Conservation (phyloP, 2,888 invertebrate species). For the Thereva nobilitata region DNA sequence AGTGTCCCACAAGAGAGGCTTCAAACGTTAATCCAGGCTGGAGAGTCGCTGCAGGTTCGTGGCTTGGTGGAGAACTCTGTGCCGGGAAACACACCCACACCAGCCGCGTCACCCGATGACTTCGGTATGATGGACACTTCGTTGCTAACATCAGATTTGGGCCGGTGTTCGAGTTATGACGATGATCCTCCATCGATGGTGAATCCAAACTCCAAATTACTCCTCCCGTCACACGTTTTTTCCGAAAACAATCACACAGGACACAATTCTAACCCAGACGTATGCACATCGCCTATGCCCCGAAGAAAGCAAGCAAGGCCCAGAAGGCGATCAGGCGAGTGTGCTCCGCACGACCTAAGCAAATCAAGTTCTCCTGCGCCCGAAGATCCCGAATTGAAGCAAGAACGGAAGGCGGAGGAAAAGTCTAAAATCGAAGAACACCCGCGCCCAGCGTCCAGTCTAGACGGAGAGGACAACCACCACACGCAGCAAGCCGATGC, state of each 20-base stretch:
- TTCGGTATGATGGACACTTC: conserved; percentile 52
- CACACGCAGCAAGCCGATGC: neutral
- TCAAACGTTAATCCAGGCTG: conserved; percentile 81
- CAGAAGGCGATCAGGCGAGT: conserved; percentile 79
- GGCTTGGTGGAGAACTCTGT: conserved; percentile 72
- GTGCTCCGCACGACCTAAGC: conserved; percentile 66
- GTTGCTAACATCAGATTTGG: conserved; percentile 53
- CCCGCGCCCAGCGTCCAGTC: conserved; percentile 37
- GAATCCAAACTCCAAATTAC: conserved; percentile 51
- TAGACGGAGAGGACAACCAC: conserved; percentile 21
- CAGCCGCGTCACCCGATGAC: conserved; percentile 57
- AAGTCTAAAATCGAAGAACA: conserved; percentile 45
- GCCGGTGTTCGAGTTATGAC: conserved; percentile 55
- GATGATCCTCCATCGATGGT: conserved; percentile 58
- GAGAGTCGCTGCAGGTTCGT: conserved; percentile 82
- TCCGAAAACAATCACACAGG: conserved; percentile 44
- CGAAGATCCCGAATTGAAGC: conserved; percentile 56
- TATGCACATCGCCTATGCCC: conserved; percentile 79
- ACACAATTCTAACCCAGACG: conserved; percentile 55
- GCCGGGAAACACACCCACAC: conserved; percentile 57
- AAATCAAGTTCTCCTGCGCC: conserved; percentile 50
- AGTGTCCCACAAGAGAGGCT: conserved; percentile 85
- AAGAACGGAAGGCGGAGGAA: conserved; percentile 45
- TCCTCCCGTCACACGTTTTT: conserved; percentile 56
- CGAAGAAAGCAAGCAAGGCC: conserved; percentile 85